Base-by-base conservation (phyloP, 2,797 vertebrate genomes). In the Balearica regulorum region DNA sequence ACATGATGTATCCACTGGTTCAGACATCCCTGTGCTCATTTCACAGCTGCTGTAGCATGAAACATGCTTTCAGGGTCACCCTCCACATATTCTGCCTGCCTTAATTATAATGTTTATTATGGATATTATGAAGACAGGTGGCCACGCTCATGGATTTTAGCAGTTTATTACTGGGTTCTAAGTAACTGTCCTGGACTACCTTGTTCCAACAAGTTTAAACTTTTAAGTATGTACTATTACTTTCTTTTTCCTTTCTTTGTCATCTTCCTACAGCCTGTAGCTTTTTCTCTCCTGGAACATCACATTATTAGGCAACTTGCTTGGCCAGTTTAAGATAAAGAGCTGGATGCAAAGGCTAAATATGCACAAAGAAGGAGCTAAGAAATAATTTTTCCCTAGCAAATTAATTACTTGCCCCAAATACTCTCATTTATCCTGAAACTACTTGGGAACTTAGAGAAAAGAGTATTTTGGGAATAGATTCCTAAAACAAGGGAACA, bases 231-330 rank as follows among this genome's bases (percentile, higher is more conserved):
- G 16, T 4, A 13, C 39, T 49, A 51, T 10, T 26, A 24, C 76
- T 64, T 33, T 60, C 0, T 53, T 69, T 58, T n/a, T 11, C 5
- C 20, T 4, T 37, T 51, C 43, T 90, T 71, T 4, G 5, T 51
- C 37, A 11, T 37, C 13, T 72, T 29, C 16, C 39, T 81, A 13
- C 28, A 39, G 3, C 1, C 0, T 5, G 11, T 7, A n/a, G 16
- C 3, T 93, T 87, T 84, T 82, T 64, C 10, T 70, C 25, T 64
- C 13, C 37, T 70, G n/a, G 13, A 73, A 22, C 6, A 13, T 31
- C 20, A 33, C 7, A 14, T 65, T 53, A 17, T 69, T 5, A 20
- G 25, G 24, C 28, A 64, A 31, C 60, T 70, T 87, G 37, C 28
- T 81, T 69, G 43, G 10, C 8, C 69, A 71, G 9, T 54, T 89